A percentile compares a stretch with the other conserved stretches of the same genome.
Conservation (phyloP, 1,140 invertebrate genomes). For the Campoletis sonorensis region DNA sequence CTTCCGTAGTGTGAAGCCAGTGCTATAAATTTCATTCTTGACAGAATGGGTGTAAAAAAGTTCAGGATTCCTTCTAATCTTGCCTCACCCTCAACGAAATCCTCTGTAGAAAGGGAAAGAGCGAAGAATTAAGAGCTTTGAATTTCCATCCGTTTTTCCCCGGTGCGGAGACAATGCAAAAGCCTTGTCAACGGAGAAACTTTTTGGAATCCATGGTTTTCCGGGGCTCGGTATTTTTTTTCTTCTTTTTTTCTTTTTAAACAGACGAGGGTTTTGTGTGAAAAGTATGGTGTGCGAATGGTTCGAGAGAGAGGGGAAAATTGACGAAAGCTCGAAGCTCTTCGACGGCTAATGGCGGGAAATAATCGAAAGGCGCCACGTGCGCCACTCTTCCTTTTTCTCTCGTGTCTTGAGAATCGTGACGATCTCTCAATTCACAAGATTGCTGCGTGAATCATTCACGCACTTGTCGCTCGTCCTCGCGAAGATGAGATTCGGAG, state of each 20-base stretch:
- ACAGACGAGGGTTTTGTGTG: background rate
- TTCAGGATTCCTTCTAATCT: background rate
- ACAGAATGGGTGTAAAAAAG: background rate
- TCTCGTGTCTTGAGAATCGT: constrained; percentile 38
- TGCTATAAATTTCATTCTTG: background rate
- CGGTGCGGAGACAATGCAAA: constrained; percentile 47
- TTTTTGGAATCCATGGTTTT: constrained; percentile 40
- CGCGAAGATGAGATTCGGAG: constrained; percentile 18
- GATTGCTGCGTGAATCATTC: constrained; percentile 50
- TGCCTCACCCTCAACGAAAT: background rate
- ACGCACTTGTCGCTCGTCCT: constrained; percentile 21
- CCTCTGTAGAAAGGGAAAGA: constrained; percentile 5
- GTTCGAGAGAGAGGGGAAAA: constrained; percentile 13
- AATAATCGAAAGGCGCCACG: constrained; percentile 66
- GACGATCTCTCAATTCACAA: constrained; percentile 65
- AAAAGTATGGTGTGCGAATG: background rate
- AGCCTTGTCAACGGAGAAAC: constrained; percentile 35
- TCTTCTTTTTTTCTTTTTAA: no score
- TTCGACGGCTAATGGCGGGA: constrained; percentile 62
- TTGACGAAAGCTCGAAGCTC: constrained; percentile 39
- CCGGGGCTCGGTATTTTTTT: background rate
- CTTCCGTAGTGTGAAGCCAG: background rate
- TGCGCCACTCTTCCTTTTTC: constrained; percentile 31
- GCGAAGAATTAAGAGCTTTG: constrained; percentile 29
- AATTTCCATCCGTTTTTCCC: constrained; percentile 23